These are phyloP conservation scores for Drosophila suzukii DNA, from an alignment of 1,140 invertebrate genomes.

Conservation along the genomic window DNA sequence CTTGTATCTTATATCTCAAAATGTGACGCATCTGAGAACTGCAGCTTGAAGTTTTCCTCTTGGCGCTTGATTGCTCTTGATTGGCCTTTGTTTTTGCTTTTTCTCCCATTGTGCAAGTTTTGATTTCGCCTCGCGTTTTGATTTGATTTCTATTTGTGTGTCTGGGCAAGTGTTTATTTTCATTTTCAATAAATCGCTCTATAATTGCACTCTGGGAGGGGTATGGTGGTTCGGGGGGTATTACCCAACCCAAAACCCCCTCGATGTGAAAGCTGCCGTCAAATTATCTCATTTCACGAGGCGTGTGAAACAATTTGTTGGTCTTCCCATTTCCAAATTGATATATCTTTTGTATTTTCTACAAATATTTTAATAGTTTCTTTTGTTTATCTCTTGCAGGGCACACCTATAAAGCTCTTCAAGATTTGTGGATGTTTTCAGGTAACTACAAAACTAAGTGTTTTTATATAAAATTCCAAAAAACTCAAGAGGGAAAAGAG, in stretches of 20 bases:
- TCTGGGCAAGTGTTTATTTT: conserved; percentile 52
- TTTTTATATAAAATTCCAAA: neutral
- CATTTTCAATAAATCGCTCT: conserved; percentile 62
- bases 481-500: neutral
- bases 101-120: conserved; percentile 36
- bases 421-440: conserved; percentile 44
- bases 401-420: conserved; percentile 33
- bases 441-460: conserved; percentile 49
- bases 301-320: conserved; percentile 68
- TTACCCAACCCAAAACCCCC: conserved; percentile 27
- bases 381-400: conserved; percentile 42
- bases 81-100: conserved; percentile 54
- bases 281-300: conserved; percentile 51
- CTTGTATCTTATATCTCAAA: neutral
- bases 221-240: neutral
- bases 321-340: conserved; percentile 56
- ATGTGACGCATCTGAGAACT: conserved; percentile 62
- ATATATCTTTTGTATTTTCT: conserved; percentile 45
- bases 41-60: conserved; percentile 40
- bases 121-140: conserved; percentile 34
- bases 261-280: conserved; percentile 57
- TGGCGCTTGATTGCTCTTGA: conserved; percentile 55
- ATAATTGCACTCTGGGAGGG: conserved; percentile 58
- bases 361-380: conserved; percentile 65
- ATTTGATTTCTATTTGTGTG: conserved; percentile 43